Evolutionary conservation across 2,113 vertebrate species (phyloP).

Genomic region (Terrapene triunguis): DNA sequence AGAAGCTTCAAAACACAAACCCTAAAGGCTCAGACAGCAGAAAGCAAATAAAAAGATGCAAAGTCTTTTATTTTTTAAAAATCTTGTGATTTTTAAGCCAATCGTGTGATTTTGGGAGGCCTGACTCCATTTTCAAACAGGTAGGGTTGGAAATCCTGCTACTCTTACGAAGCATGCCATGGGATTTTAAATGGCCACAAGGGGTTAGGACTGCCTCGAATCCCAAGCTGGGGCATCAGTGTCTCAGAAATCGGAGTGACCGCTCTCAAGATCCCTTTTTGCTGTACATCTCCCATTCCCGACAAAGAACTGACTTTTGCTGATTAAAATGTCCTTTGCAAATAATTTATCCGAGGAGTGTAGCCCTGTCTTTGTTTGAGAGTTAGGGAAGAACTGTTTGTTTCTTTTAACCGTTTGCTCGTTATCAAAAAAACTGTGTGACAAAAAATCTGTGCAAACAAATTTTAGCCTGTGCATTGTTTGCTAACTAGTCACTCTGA

Average conservation of each 20-base stretch:
- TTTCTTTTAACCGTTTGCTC: neutral
- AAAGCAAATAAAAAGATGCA: conserved; percentile 23
- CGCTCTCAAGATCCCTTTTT: neutral
- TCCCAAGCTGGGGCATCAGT: neutral
- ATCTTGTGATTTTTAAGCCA: neutral
- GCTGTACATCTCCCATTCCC: neutral
- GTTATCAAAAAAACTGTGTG: neutral
- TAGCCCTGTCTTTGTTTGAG: neutral
- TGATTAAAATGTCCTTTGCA: conserved; percentile 12
- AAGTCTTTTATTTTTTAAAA: neutral
- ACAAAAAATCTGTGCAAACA: conserved; percentile 45
- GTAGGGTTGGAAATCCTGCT: neutral
- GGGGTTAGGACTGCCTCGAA: neutral
- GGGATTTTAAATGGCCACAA: neutral
- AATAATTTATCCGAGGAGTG: neutral
- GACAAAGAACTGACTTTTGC: neutral
- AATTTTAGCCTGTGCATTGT: neutral
- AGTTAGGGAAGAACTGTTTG: neutral
- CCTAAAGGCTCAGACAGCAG: neutral
- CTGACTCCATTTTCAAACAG: conserved; percentile 23
- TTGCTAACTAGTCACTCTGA: neutral
- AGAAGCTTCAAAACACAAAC: neutral
- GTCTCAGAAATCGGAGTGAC: conserved; percentile 7
- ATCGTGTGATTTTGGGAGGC: neutral
- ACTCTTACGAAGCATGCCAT: neutral